Base-by-base conservation (phyloP, 2,113 vertebrate genomes). In the Marmota flaviventris region DNA sequence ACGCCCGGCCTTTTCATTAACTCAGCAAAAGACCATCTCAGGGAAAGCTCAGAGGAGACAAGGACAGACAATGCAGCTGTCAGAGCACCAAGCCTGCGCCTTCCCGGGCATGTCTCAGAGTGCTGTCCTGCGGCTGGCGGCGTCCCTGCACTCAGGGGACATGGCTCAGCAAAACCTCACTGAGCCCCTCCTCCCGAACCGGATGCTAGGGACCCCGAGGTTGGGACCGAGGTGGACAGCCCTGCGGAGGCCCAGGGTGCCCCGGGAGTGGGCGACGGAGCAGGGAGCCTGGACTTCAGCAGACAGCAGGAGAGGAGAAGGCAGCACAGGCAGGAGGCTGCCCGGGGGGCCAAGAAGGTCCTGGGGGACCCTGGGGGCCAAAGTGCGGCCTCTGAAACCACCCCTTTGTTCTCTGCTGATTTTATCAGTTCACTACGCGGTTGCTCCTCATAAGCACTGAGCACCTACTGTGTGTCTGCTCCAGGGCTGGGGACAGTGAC, bases 41-140 rank as follows among this genome's bases (percentile, higher is more conserved):
- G 51, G 18, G 24, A 34, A 8, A 27, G 72, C 7, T 1, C 3
- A 32, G 91, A 18, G 65, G n/a, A 56, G 63, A 16, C 9, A 58
- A 78, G 27, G 45, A 7, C 48, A 39, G 70, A 79, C 6, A 0
- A 12, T 4, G 6, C 25, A 3, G 16, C 45, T 20, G 4, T 8
- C 17, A 5, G 11, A 4, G 34, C 0, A 0, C 6, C 6, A 17
- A 8, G 0, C 0, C 29, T 13, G 56, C 2, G 0, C 0, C 53
- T 34, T 17, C 25, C 16, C 0, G 1, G 20, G n/a, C 1, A 5
- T 1, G 2, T 2, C 0, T 20, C 89, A 20, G 65, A 70, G 63
- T 4, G 1, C 1, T 1, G 1, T 11, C 1, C 72, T 42, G 8
- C 0, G 8, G 0, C 67, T 39, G 27, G 27, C 1, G 3, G 37